Conservation (phyloP, 2,797 vertebrate genomes). For the Bradypodion ventrale region DNA sequence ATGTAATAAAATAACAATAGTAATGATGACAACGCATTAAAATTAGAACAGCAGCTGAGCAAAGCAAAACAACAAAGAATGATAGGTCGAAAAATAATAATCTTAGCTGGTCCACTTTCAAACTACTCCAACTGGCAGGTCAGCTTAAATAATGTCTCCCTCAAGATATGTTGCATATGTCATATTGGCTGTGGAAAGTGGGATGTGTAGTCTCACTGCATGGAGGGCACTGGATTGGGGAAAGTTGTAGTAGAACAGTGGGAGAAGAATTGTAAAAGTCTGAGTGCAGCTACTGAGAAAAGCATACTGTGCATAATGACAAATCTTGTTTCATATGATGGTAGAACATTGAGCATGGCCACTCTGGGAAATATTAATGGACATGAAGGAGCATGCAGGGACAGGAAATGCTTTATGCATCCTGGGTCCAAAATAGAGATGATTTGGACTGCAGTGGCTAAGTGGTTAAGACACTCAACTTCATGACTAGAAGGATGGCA, state of each 20-base stretch:
- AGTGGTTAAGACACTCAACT: too few species aligned
- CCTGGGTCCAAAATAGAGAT: not conserved
- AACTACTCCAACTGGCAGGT: not conserved
- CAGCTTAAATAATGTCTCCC: not conserved
- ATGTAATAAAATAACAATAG: not conserved
- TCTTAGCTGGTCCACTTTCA: not conserved
- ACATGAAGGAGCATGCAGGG: not conserved
- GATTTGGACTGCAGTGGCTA: too few species aligned
- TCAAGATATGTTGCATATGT: too few species aligned
- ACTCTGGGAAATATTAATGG: too few species aligned
- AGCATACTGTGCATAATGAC: not conserved
- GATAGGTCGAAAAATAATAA: not conserved
- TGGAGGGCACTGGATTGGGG: not conserved
- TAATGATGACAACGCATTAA: not conserved
- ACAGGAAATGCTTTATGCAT: not conserved
- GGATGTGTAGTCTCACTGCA: too few species aligned
- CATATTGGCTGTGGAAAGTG: too few species aligned
- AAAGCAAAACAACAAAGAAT: not conserved
- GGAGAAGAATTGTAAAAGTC: not conserved
- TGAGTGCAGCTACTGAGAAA: not conserved
- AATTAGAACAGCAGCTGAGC: not conserved
- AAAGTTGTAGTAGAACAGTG: not conserved
- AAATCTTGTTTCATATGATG: not conserved
- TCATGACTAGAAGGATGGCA: not conserved
- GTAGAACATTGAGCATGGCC: not conserved